Evolutionary conservation across 23 tunicate species (phyloP).

Genomic region (Corella eumyota): DNA sequence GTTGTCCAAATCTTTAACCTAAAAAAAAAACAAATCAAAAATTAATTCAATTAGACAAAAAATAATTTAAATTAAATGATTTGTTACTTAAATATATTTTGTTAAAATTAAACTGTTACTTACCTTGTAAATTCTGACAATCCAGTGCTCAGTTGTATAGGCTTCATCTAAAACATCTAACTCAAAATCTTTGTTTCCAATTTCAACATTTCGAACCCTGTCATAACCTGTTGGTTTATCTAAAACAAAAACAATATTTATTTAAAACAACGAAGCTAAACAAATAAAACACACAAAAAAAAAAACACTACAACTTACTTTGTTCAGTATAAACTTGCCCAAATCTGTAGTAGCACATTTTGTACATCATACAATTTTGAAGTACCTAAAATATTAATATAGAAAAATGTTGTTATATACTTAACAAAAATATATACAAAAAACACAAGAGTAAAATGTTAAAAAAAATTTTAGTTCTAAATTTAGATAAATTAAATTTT

Average conservation of each 20-base stretch:
- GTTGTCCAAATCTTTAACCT: constrained; percentile 94
- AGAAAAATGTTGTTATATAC: too few species aligned
- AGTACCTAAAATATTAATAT: constrained; percentile 31
- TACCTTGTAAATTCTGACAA: constrained; percentile 88
- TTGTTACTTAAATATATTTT: too few species aligned
- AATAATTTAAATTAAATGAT: too few species aligned
- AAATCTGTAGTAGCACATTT: constrained; percentile 96
- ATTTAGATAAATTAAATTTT: too few species aligned
- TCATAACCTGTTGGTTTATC: constrained; percentile 97
- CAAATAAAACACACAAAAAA: neutral
- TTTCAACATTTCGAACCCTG: constrained; percentile 82
- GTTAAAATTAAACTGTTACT: too few species aligned
- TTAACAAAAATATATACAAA: too few species aligned
- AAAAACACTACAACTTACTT: constrained; percentile 28
- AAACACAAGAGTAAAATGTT: too few species aligned
- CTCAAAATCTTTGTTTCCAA: constrained; percentile 97
- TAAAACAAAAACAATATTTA: constrained; percentile 9
- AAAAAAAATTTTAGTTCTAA: too few species aligned
- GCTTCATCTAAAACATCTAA: constrained; percentile 98
- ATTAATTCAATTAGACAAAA: neutral
- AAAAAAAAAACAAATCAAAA: neutral
- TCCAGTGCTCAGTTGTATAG: constrained; percentile 94
- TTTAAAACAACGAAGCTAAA: neutral
- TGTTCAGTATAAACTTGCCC: constrained; percentile 94
- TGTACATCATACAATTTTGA: constrained; percentile 97